phyloP scores from a whole-genome alignment of 2,888 invertebrate species.

The Brenthis ino region DNA sequence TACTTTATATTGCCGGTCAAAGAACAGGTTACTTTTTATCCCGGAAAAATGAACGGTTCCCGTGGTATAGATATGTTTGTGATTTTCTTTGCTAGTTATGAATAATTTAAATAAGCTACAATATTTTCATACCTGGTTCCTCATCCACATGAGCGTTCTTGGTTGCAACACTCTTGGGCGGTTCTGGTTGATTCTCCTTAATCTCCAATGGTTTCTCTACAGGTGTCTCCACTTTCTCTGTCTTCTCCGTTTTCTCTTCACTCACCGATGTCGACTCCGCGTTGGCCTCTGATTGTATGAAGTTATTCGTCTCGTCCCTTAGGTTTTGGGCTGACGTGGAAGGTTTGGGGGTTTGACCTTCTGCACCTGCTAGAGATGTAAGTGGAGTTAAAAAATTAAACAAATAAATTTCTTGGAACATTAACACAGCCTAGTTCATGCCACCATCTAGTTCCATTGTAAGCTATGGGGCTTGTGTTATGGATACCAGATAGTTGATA shows the following conservation, averaged over 20 bases:
- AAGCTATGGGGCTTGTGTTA: too few relatives aligned
- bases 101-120: neutral
- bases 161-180: neutral
- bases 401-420: too few relatives aligned
- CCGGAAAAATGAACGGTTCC: too few relatives aligned
- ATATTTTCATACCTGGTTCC: neutral
- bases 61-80: too few relatives aligned
- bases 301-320: conserved; percentile 53
- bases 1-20: too few relatives aligned
- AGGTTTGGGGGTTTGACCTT: conserved; percentile 42
- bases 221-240: neutral
- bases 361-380: conserved; percentile 20
- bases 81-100: neutral
- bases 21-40: too few relatives aligned
- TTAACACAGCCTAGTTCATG: too few relatives aligned
- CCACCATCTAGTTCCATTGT: too few relatives aligned
- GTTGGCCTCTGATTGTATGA: conserved; percentile 56
- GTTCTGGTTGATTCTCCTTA: neutral
- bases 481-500: too few relatives aligned
- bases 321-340: conserved; percentile 56
- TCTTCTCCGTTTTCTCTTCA: neutral
- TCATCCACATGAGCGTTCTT: conserved; percentile 9
- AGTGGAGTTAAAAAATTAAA: too few relatives aligned
- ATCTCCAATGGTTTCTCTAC: too few relatives aligned
- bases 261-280: conserved; percentile 26